Evolutionary conservation across 2,888 invertebrate species (phyloP).

Genomic region (Homarus gammarus): DNA sequence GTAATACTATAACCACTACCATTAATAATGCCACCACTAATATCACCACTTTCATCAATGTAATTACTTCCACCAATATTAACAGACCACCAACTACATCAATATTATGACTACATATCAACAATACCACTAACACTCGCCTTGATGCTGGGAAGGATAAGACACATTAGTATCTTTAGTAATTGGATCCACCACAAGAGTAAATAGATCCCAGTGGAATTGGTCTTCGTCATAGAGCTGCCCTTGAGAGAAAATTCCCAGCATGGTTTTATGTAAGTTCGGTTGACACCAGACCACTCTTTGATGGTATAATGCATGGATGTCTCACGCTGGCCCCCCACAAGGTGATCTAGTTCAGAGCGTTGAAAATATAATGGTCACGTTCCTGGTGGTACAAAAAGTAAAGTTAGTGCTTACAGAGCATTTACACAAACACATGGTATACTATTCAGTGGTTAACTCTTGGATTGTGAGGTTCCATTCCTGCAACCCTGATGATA

Average conservation of each 20-base stretch:
- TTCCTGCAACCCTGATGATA: too few species aligned
- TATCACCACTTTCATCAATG: too few species aligned
- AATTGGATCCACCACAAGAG: slow-evolving; percentile 85
- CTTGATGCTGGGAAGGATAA: slow-evolving; percentile 47
- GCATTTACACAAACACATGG: too few species aligned
- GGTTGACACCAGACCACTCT: slow-evolving; percentile 88
- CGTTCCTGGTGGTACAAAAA: slow-evolving; percentile 80
- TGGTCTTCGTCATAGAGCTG: slow-evolving; percentile 84
- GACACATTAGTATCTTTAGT: slow-evolving; percentile 78
- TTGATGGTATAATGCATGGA: slow-evolving; percentile 95
- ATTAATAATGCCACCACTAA: too few species aligned
- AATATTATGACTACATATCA: not conserved
- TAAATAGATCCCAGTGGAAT: slow-evolving; percentile 83
- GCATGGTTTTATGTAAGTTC: slow-evolving; percentile 86
- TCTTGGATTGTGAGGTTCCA: too few species aligned
- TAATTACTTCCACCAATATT: slow-evolving; percentile 3
- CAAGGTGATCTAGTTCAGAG: slow-evolving; percentile 93
- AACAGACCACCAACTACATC: not conserved
- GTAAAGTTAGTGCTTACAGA: not conserved
- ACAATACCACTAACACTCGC: slow-evolving; percentile 33
- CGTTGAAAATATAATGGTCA: slow-evolving; percentile 86
- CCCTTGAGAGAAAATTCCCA: slow-evolving; percentile 79
- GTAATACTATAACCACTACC: too few species aligned
- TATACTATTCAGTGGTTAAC: too few species aligned
- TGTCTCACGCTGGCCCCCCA: slow-evolving; percentile 96